Base-by-base conservation (phyloP, 2,888 invertebrate genomes). In the Drosophila anceps region DNA sequence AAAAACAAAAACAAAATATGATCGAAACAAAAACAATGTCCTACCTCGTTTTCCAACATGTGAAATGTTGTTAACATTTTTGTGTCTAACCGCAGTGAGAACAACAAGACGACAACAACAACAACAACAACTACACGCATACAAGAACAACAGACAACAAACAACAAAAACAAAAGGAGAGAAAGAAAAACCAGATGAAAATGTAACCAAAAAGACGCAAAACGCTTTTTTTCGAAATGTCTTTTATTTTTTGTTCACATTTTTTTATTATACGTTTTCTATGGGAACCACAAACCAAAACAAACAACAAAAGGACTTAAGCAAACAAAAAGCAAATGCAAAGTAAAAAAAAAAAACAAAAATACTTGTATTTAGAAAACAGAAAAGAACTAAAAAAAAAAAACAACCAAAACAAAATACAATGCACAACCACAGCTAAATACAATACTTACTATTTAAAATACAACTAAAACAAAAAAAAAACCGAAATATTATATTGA, bases 11-110 rank as follows among this genome's bases (percentile, higher is more conserved):
- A 90, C 84, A 92, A 90, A 69, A 57, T 39, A 73, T 46, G 76
- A 61, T 48, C 60, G 65, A 44, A 66, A 62, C 4, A 79, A 75
- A 50, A 72, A 90, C 86, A 92, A 91, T 91, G 88, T 91, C 92
- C 91, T 92, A 92, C 92, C 92, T 92, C 92, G 92, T 91, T 92
- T 91, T 91, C 81, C 86, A 89, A 89, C 83, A 87, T 84, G 82
- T 79, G 24, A 48, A 71, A 89, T 91, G 86, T 90, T 91, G 83
- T 71, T 88, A 80, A 75, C 44, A 79, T 72, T 73, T 71, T 74
- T 74, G 69, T 79, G 76, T 82, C 65, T 72, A 69, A 44, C 59
- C 73, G 73, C 73, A 67, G 50, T 60, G 62, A 67, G 9, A 67
- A 41, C 60, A 70, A 15, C 41, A 63, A 24, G 2, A 24, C 24